A percentile compares a stretch with the other conserved stretches of the same genome.
Conservation (phyloP, 2,888 invertebrate species). For the Kryphioiulus occultus region DNA sequence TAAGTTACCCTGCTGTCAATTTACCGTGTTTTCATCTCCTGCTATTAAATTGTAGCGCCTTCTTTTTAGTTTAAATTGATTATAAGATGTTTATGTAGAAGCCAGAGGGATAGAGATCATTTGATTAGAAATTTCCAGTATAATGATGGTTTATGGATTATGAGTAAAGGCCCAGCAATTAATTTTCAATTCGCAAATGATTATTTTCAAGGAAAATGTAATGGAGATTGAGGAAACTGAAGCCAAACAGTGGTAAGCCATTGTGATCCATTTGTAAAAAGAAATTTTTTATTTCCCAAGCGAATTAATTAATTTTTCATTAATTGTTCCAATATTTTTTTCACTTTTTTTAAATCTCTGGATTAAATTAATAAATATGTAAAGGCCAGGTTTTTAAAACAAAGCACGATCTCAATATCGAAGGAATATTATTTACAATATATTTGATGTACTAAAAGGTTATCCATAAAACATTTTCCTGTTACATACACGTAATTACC, state of each 20-base stretch:
- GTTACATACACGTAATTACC: no score
- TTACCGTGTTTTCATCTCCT: background rate
- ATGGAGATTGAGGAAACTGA: background rate
- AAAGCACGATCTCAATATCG: no score
- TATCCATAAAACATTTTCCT: no score
- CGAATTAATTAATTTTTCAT: background rate
- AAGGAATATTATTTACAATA: no score
- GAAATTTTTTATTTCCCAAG: background rate
- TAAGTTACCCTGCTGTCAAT: background rate
- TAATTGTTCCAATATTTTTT: background rate
- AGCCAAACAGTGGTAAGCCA: background rate
- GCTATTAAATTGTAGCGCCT: background rate
- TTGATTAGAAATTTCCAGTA: background rate
- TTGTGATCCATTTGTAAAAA: background rate
- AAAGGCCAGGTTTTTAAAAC: no score
- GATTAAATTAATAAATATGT: no score
- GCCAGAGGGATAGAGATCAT: background rate
- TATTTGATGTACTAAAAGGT: no score
- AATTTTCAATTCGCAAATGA: background rate
- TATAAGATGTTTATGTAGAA: background rate
- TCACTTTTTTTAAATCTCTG: background rate
- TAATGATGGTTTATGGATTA: background rate
- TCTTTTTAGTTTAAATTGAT: background rate
- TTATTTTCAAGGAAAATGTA: slow-evolving; percentile 12
- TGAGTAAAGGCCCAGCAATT: background rate